phyloP scores from a whole-genome alignment of 1,140 invertebrate genomes.

The Scaptodrosophila lebanonensis region DNA sequence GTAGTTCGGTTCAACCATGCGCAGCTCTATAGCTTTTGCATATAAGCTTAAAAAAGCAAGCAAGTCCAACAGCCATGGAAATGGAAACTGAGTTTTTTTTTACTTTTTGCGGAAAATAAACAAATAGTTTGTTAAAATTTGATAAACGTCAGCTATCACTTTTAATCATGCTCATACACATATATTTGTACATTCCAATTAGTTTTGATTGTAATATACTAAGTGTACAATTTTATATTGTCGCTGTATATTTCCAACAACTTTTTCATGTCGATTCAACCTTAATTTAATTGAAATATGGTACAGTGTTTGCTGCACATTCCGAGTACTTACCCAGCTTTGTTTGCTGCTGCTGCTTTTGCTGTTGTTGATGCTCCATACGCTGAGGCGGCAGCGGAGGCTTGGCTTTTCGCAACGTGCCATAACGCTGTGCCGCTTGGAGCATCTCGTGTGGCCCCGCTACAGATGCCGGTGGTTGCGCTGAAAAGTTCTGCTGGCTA shows the following conservation, averaged over 20 bases:
- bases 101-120: too few species aligned
- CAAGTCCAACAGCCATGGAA: too few species aligned
- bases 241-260: neutral
- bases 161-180: too few species aligned
- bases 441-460: slow-evolving; percentile 54
- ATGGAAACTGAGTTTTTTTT: too few species aligned
- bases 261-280: neutral
- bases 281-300: neutral
- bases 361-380: slow-evolving; percentile 49
- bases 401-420: slow-evolving; percentile 59
- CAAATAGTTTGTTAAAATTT: too few species aligned
- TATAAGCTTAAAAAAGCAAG: too few species aligned
- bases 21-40: too few species aligned
- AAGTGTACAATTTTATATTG: too few species aligned
- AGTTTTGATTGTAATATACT: too few species aligned
- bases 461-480: slow-evolving; percentile 30
- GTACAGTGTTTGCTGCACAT: neutral
- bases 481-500: slow-evolving; percentile 60
- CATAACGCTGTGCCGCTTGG: slow-evolving; percentile 67
- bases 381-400: slow-evolving; percentile 56
- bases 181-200: too few species aligned
- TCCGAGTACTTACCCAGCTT: slow-evolving; percentile 66
- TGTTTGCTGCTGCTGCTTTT: slow-evolving; percentile 38
- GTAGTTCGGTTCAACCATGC: too few species aligned
- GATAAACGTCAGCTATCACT: too few species aligned